phyloP scores from a whole-genome alignment of 2,797 vertebrate genomes.

The Cossypha heuglini region DNA sequence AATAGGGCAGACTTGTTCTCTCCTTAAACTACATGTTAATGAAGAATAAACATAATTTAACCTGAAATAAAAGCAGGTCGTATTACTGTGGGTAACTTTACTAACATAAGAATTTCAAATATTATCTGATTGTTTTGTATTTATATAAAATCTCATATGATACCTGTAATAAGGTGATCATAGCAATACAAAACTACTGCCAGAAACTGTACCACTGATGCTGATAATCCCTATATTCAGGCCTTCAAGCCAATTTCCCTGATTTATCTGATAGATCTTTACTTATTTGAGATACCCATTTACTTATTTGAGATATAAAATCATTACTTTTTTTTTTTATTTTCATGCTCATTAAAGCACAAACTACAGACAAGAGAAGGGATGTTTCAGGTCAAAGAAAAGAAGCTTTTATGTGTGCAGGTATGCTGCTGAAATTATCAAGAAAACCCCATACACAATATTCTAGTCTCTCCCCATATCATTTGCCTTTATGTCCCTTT shows the following conservation, averaged over 20 bases:
- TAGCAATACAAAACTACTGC: not conserved
- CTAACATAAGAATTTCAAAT: not conserved
- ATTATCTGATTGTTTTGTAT: not conserved
- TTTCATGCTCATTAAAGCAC: not conserved
- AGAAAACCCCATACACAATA: not conserved
- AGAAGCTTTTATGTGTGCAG: not conserved
- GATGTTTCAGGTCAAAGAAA: not conserved
- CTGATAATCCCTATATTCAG: not conserved
- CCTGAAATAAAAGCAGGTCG: not conserved
- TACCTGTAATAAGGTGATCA: not conserved
- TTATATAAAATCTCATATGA: not conserved
- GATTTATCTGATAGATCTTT: not conserved
- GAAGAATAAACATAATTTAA: not conserved
- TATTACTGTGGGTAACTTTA: not conserved
- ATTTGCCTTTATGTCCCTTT: not conserved
- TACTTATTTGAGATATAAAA: not conserved
- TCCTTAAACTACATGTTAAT: not conserved
- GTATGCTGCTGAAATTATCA: not conserved
- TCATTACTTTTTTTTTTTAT: not conserved
- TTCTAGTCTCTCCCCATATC: not conserved
- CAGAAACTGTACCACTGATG: not conserved
- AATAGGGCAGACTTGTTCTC: not conserved
- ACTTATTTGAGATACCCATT: not conserved
- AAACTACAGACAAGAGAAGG: not conserved
- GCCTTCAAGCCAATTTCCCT: not conserved